A percentile compares a stretch with the other conserved stretches of the same genome.
Evolutionary conservation across 2,888 invertebrate genomes (phyloP).

Genomic region (Drosophila nr. fundita): DNA sequence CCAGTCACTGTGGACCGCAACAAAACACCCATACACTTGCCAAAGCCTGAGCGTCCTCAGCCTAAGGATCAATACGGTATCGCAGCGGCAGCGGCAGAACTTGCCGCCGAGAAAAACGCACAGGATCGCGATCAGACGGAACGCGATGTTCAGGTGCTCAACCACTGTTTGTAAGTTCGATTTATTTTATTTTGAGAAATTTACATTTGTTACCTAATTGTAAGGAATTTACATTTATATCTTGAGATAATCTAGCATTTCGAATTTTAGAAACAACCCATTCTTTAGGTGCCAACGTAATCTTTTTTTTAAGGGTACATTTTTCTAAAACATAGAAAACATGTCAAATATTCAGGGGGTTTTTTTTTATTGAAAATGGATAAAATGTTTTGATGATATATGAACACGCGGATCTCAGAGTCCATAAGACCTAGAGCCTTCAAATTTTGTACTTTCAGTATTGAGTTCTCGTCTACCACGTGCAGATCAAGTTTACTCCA

Average conservation of each 20-base stretch:
- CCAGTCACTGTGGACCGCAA: slow-evolving; percentile 86
- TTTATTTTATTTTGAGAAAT: background rate
- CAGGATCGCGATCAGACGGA: slow-evolving; percentile 97
- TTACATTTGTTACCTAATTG: background rate
- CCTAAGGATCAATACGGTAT: slow-evolving; percentile 82
- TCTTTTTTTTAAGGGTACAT: background rate
- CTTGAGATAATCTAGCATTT: background rate
- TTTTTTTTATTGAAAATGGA: background rate
- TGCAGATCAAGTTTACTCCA: background rate
- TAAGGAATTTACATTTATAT: no score
- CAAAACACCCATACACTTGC: slow-evolving; percentile 69
- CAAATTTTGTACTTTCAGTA: background rate
- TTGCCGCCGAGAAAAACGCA: slow-evolving; percentile 90
- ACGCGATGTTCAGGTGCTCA: slow-evolving; percentile 96
- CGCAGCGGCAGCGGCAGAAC: slow-evolving; percentile 84
- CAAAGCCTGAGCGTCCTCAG: slow-evolving; percentile 62
- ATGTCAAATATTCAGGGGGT: background rate
- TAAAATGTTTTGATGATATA: background rate
- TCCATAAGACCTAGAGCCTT: background rate
- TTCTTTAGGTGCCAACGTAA: background rate
- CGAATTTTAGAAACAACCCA: background rate
- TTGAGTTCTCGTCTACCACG: background rate
- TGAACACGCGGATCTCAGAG: background rate
- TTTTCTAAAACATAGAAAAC: background rate
- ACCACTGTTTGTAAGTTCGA: slow-evolving; percentile 91